Evolutionary conservation across 2,888 invertebrate genomes (phyloP).

Genomic region (Drosophila vallismaia): DNA sequence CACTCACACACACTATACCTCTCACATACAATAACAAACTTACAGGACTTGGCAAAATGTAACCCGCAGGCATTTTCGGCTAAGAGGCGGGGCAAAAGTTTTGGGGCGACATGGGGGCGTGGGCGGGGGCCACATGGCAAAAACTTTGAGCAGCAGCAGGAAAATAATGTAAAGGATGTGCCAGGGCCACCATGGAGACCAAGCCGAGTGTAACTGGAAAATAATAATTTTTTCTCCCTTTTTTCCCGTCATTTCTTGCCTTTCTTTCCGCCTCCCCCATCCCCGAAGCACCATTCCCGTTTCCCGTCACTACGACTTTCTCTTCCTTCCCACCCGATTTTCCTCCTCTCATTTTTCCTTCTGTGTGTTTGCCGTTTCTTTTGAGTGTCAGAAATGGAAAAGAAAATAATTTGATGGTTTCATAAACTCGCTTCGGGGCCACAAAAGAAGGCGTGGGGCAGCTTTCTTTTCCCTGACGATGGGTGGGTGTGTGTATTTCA

Average conservation of each 20-base stretch:
- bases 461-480: constrained; percentile 8
- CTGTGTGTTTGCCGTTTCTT: constrained; percentile 70
- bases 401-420: constrained; percentile 84
- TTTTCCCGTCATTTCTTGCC: constrained; percentile 18
- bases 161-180: constrained; percentile 79
- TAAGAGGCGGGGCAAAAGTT: neutral
- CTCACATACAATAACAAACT: constrained; percentile 27
- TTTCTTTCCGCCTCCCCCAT: constrained; percentile 17
- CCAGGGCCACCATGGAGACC: constrained; percentile 68
- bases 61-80: constrained; percentile 70
- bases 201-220: constrained; percentile 82
- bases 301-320: constrained; percentile 15
- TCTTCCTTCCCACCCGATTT: constrained; percentile 25
- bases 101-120: constrained; percentile 5
- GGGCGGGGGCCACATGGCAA: constrained; percentile 34
- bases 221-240: constrained; percentile 78
- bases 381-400: constrained; percentile 84
- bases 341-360: constrained; percentile 29
- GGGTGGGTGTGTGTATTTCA: constrained; percentile 49
- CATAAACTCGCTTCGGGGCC: constrained; percentile 78
- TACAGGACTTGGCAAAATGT: constrained; percentile 58
- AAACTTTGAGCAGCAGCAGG: constrained; percentile 74
- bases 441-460: constrained; percentile 23
- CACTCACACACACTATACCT: constrained; percentile 26
- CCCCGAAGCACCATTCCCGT: constrained; percentile 28